phyloP scores from a whole-genome alignment of 2,888 invertebrate species.

The Rhaphigaster nebulosa region DNA sequence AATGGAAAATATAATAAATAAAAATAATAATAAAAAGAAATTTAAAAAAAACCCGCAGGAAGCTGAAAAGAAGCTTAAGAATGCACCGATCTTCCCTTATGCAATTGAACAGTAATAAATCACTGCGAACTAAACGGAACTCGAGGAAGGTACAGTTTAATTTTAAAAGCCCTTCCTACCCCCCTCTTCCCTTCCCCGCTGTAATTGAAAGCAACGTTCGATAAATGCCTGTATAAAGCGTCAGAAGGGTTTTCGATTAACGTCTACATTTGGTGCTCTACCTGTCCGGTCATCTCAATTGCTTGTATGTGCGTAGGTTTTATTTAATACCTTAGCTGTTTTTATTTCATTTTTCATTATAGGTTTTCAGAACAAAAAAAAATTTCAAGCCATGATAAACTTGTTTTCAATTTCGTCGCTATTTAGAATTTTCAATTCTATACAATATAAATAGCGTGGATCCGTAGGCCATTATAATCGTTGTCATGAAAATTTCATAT shows the following conservation, averaged over 20 bases:
- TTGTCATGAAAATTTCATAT: no score
- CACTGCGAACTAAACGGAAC: background rate
- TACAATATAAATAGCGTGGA: no score
- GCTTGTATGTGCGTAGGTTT: background rate
- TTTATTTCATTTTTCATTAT: background rate
- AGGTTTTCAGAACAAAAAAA: background rate
- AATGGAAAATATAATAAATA: no score
- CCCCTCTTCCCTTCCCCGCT: background rate
- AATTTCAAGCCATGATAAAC: no score
- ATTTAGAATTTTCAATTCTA: background rate
- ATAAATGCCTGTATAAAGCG: constrained; percentile 18
- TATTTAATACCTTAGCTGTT: background rate
- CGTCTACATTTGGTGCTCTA: background rate
- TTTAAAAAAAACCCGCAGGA: background rate
- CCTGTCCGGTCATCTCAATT: background rate
- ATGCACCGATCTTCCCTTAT: constrained; percentile 10
- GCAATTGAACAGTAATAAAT: constrained; percentile 25
- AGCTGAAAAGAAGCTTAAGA: background rate
- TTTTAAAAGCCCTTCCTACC: background rate
- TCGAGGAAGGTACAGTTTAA: constrained; percentile 20
- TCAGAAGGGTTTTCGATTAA: constrained; percentile 18
- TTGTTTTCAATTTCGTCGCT: background rate
- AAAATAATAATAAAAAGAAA: background rate
- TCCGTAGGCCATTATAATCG: no score
- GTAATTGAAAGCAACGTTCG: constrained; percentile 28